A percentile compares a stretch with the other conserved stretches of the same genome.
Evolutionary conservation across 23 tunicate species (phyloP).

Genomic region (Diplosoma virens): DNA sequence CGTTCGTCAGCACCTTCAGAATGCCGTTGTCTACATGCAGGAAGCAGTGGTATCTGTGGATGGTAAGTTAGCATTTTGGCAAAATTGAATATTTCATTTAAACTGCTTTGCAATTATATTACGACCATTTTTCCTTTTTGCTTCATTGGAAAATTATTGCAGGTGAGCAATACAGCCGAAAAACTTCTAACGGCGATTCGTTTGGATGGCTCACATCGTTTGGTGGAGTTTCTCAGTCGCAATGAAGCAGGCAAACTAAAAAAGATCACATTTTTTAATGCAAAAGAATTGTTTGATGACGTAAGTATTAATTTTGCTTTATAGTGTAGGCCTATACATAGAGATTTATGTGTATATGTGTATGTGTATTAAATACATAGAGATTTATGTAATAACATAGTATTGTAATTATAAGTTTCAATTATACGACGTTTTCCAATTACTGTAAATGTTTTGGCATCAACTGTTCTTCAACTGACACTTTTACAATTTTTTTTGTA

Average conservation of each 20-base stretch:
- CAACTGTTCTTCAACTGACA: no score
- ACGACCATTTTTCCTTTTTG: neutral
- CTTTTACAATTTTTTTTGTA: no score
- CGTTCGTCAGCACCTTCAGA: constrained; percentile 57
- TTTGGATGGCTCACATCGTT: constrained; percentile 12
- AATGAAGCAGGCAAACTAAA: constrained; percentile 3
- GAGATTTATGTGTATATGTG: no score
- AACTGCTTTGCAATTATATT: neutral
- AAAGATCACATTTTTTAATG: constrained; percentile 17
- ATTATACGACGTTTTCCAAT: no score
- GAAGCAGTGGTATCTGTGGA: constrained; percentile 59
- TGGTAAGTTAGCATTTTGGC: constrained; percentile 10
- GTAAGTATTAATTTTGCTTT: constrained; percentile 33
- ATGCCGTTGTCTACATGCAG: constrained; percentile 6
- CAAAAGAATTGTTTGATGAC: constrained; percentile 30
- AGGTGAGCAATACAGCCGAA: constrained; percentile 28
- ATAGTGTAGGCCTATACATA: no score
- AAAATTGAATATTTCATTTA: neutral
- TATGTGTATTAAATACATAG: no score
- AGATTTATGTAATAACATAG: no score
- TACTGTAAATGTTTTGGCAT: no score
- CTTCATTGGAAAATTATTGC: neutral
- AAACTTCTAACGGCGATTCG: constrained; percentile 25
- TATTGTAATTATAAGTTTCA: no score
- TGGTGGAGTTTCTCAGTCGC: constrained; percentile 31